Conservation (phyloP, 2,113 vertebrate species). For the Podarcis raffonei region DNA sequence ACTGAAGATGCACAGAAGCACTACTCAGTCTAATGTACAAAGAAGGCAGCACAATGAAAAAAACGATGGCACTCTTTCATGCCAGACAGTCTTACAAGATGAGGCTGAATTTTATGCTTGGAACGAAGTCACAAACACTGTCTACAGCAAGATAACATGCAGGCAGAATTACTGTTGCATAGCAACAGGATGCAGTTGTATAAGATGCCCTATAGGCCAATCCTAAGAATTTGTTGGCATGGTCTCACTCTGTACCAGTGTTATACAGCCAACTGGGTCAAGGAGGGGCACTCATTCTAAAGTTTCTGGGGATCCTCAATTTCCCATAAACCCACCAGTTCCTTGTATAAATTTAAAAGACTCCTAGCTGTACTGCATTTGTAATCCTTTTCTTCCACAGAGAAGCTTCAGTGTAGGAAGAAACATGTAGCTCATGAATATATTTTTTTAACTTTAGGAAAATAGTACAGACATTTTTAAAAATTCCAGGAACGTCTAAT, state of each 20-base stretch:
- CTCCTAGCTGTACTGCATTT: neutral
- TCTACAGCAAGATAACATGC: slow-evolving; percentile 74
- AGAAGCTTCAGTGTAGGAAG: neutral
- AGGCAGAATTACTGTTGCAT: slow-evolving; percentile 78
- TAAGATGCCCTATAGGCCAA: slow-evolving; percentile 55
- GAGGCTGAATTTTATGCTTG: slow-evolving; percentile 76
- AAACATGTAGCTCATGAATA: neutral
- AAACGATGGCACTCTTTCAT: slow-evolving; percentile 74
- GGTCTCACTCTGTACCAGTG: neutral
- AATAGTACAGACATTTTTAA: neutral
- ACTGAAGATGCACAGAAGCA: slow-evolving; percentile 74
- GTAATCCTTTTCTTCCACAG: neutral
- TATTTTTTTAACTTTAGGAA: neutral
- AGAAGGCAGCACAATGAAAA: slow-evolving; percentile 75
- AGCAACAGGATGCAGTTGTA: slow-evolving; percentile 75
- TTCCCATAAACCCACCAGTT: neutral
- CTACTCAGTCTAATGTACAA: slow-evolving; percentile 70
- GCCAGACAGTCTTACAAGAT: slow-evolving; percentile 72
- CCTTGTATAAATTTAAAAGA: neutral
- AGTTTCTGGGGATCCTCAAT: neutral
- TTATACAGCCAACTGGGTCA: neutral
- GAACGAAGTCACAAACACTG: slow-evolving; percentile 62
- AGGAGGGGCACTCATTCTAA: neutral
- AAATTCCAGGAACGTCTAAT: neutral
- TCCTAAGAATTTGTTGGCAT: neutral